Base-by-base conservation (phyloP, 2,113 vertebrate genomes). In the Eulacestoma nigropectus region DNA sequence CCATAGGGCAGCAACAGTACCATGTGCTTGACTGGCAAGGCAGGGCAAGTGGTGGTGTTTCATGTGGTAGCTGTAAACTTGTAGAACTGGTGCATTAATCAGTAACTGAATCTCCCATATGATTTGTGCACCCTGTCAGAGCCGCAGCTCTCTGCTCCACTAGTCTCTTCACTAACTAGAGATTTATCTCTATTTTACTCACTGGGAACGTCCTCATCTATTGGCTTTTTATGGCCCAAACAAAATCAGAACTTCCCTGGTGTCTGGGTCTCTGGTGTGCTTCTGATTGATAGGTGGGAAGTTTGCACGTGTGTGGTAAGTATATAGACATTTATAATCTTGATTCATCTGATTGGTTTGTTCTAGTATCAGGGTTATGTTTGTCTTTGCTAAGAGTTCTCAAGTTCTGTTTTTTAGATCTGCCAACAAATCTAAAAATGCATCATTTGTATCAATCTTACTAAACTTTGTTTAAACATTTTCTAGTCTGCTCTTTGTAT, bases 71-170 rank as follows among this genome's bases (percentile, higher is more conserved):
- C 55, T 84, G 29, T 67, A 74, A 74, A 85, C 49, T 49, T 52
- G 33, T 30, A 52, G 35, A 87, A 72, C 35, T 29, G 47, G 27
- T 84, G 22, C 13, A 11, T 60, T 72, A 52, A 41, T 82, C 19
- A 22, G 39, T 42, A 55, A 25, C 16, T 53, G 22, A 55, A 62
- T 74, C 20, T 75, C 10, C 13, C 0, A 0, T 60, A 13, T 47
- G 25, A 41, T 79, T 55, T 64, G 52, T 72, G 11, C 13, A 22
- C 18, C 15, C 27, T n/a, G n/a, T 80, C 56, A 84, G 77, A 78
- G 25, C 77, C 0, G 2, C 21, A 70, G 30, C 16, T 78, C 21
- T 46, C 20, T 89, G 46, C 35, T 81, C 23, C 32, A 10, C 42
- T 69, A 10, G 22, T 86, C 17, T 87, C 7, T 62, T 44, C 29